These are phyloP conservation scores for Nomada fucata DNA, from an alignment of 2,888 invertebrate species.

Conservation along the genomic window DNA sequence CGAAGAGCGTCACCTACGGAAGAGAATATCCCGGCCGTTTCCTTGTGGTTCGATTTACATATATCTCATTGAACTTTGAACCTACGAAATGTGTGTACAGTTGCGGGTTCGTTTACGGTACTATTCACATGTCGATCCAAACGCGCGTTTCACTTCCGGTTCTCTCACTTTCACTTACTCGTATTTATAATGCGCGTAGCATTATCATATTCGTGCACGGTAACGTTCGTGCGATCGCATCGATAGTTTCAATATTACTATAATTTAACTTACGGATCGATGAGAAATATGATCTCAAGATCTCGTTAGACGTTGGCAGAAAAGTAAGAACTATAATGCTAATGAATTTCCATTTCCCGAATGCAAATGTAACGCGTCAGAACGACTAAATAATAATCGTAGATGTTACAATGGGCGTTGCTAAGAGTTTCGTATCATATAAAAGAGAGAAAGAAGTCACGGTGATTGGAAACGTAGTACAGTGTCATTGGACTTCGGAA, in stretches of 20 bases:
- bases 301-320: neutral
- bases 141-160: constrained; percentile 29
- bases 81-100: neutral
- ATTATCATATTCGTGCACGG: constrained; percentile 9
- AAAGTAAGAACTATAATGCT: no score
- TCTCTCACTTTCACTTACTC: constrained; percentile 42
- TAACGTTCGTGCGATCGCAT: neutral
- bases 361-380: neutral
- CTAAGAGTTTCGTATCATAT: constrained; percentile 30
- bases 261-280: neutral
- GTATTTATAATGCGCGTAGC: constrained; percentile 17
- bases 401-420: neutral
- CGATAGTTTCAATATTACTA: neutral
- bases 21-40: neutral
- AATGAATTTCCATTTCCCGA: neutral
- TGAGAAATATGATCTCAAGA: neutral
- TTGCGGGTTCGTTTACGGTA: constrained; percentile 5
- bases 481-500: constrained; percentile 57
- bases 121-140: constrained; percentile 29
- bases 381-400: constrained; percentile 16
- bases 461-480: constrained; percentile 29
- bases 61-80: constrained; percentile 33
- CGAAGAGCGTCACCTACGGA: no score
- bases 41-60: neutral
- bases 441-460: constrained; percentile 44